Base-by-base conservation (phyloP, 2,113 vertebrate species). In the Ophiodon elongatus region DNA sequence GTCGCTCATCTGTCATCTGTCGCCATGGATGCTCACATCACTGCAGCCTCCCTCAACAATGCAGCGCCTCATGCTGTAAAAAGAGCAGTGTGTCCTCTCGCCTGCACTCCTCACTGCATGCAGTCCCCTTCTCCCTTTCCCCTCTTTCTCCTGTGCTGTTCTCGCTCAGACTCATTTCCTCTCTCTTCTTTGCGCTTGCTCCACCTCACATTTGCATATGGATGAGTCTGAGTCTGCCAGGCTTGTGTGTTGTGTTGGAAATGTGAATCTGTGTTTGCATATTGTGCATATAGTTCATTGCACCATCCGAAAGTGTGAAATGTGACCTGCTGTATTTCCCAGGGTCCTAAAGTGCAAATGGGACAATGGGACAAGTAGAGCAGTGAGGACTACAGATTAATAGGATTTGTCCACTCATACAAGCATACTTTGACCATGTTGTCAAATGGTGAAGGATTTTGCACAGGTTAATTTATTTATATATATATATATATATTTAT, bases 141-240 rank as follows among this genome's bases (percentile, higher is more conserved):
- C 50, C 7, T 56, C 73, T 73, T 45, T 82, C 64, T 73, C 69
- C 80, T 35, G 41, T 67, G 39, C 75, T 71, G 73, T 45, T 84
- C 82, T 78, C 39, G 25, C 79, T 90, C 79, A 64, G 23, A 47
- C 73, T 85, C 79, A 68, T 84, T 89, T 88, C 85, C 88, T 82
- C 85, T 66, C 74, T 83, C 56, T 83, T 57, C 73, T 88, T 81
- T 84, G 82, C 77, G 81, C 80, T 71, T 86, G 76, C 85, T 90
- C 86, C 85, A 87, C 83, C 74, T 84, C n/a, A 64, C 37, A 87
- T 93, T 86, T 91, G 80, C 90, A 90, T 91, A 89, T 89, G 87
- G 82, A 91, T 89, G 88, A 92, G 73, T 52, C 13, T 3, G 76
- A 86, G 68, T 33, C 68, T 88, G 82, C 85, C 67, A 84, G 80